Percentiles rank a stretch among this genome's conserved stretches.
These are phyloP conservation scores for Enchytraeus crypticus DNA, from an alignment of 2,888 invertebrate species.

Conservation along the genomic window DNA sequence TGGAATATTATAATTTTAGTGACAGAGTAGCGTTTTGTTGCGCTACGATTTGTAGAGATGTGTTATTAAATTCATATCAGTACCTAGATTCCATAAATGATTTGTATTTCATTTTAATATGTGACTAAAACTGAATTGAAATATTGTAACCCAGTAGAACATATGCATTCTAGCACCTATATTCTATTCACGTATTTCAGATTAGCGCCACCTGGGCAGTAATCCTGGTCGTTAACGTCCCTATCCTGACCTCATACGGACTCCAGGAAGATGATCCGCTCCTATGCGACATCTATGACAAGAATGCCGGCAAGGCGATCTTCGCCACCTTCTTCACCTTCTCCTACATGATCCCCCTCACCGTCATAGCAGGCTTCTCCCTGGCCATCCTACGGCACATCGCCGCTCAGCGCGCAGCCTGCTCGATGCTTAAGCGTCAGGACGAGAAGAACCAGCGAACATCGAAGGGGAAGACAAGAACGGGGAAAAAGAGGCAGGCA, in stretches of 20 bases:
- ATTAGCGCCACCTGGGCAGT: slow-evolving; percentile 19
- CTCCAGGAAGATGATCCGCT: background rate
- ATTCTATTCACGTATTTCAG: slow-evolving; percentile 8
- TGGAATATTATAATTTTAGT: too few species aligned
- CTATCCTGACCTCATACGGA: slow-evolving; percentile 13
- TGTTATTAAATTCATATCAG: too few species aligned
- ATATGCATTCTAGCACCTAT: too few species aligned
- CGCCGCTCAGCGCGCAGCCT: slow-evolving; percentile 7
- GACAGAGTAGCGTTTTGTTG: too few species aligned
- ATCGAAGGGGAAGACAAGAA: background rate
- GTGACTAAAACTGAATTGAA: too few species aligned
- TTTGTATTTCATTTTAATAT: too few species aligned
- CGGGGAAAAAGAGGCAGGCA: slow-evolving; percentile 5
- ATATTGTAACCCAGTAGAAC: too few species aligned
- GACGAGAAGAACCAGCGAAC: background rate
- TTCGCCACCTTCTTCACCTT: slow-evolving; percentile 61
- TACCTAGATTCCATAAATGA: too few species aligned
- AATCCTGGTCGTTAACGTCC: slow-evolving; percentile 17
- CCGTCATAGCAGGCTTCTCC: slow-evolving; percentile 57
- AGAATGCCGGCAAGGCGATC: slow-evolving; percentile 22
- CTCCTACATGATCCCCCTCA: slow-evolving; percentile 77
- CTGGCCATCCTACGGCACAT: slow-evolving; percentile 14
- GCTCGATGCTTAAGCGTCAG: background rate
- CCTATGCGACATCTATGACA: slow-evolving; percentile 20
- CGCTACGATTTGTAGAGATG: too few species aligned